These are phyloP conservation scores for Acrocephalus scirpaceus DNA, from an alignment of 2,797 vertebrate species.

Conservation along the genomic window DNA sequence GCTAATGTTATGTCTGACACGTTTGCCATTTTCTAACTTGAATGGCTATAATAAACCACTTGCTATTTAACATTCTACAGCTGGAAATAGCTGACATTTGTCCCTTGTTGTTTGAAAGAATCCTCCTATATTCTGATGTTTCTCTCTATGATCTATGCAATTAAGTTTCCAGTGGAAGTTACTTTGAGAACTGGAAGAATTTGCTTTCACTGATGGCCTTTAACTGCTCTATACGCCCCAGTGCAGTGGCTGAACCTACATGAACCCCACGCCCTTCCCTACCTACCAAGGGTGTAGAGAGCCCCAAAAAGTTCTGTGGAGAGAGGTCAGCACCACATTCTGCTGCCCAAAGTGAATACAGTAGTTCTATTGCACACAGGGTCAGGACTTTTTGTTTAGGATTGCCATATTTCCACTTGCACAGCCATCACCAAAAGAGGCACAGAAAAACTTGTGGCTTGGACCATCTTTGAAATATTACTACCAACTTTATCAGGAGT, in stretches of 20 bases:
- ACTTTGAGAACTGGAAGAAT: neutral
- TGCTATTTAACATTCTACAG: neutral
- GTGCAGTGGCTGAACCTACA: neutral
- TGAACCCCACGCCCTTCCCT: neutral
- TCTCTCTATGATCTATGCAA: neutral
- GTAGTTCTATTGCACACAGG: neutral
- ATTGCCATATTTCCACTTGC: neutral
- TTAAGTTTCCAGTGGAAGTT: neutral
- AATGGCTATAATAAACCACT: neutral
- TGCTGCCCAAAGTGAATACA: neutral
- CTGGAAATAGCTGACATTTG: neutral
- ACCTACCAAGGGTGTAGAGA: neutral
- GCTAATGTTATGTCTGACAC: neutral
- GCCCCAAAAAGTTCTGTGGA: neutral
- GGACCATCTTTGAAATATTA: neutral
- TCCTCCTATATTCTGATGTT: neutral
- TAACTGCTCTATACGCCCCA: fast-evolving
- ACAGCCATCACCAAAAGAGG: neutral
- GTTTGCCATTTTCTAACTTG: neutral
- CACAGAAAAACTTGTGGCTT: neutral
- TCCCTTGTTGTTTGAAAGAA: neutral
- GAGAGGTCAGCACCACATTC: neutral
- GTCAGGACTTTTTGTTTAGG: neutral
- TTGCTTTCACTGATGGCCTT: neutral
- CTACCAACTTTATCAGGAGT: neutral